phyloP scores from a whole-genome alignment of 2,113 vertebrate genomes.

The Ictalurus furcatus region DNA sequence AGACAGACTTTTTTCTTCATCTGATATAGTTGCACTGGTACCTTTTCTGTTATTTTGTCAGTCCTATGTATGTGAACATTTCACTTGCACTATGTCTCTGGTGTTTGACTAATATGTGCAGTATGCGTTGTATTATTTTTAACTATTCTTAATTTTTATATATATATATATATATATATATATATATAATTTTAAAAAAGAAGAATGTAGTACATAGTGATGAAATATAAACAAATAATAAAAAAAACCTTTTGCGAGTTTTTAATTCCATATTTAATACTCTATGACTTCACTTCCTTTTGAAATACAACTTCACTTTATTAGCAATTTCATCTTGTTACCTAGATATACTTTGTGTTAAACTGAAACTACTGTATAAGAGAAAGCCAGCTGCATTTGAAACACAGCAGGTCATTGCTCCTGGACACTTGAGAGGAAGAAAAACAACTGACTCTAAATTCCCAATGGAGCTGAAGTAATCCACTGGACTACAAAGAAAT shows the following conservation, averaged over 20 bases:
- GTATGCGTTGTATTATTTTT: background rate
- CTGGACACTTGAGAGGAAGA: conserved; percentile 11
- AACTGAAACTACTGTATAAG: background rate
- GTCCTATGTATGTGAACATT: background rate
- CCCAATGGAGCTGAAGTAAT: conserved; percentile 18
- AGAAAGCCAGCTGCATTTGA: background rate
- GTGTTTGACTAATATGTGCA: background rate
- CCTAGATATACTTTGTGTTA: background rate
- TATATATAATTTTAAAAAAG: background rate
- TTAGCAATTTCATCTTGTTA: background rate
- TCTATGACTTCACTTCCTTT: background rate
- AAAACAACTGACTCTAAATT: background rate
- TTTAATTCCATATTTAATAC: background rate
- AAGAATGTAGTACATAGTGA: too few relatives aligned
- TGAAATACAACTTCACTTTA: background rate
- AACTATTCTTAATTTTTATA: background rate
- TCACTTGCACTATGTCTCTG: background rate
- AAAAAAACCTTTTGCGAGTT: background rate
- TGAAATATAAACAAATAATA: background rate
- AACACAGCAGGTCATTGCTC: conserved; percentile 8
- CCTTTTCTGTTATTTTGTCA: background rate
- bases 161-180: background rate
- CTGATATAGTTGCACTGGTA: background rate
- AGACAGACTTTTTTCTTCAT: background rate
- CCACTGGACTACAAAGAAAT: background rate